phyloP scores from a whole-genome alignment of 2,888 invertebrate genomes.

The Ennomos fuscantarius region DNA sequence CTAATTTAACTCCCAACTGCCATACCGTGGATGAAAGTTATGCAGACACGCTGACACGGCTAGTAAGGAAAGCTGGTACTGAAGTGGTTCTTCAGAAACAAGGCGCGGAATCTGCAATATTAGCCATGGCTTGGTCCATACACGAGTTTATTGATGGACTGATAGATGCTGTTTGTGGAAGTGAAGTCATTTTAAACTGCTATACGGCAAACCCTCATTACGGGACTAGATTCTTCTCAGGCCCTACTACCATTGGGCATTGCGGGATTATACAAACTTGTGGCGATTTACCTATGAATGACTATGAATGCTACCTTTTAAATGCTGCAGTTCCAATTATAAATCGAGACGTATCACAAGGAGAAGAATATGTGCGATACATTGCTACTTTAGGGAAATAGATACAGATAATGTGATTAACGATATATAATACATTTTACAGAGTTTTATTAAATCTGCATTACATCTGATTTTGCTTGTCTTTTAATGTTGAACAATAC shows the following conservation, averaged over 20 bases:
- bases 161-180: conserved; percentile 56
- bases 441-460: conserved; percentile 38
- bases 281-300: conserved; percentile 52
- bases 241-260: conserved; percentile 59
- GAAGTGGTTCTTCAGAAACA: conserved; percentile 59
- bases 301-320: conserved; percentile 56
- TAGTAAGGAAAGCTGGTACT: conserved; percentile 60
- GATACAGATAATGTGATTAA: neutral
- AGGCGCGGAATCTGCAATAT: conserved; percentile 55
- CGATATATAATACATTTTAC: conserved; percentile 32
- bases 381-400: conserved; percentile 39
- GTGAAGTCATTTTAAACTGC: conserved; percentile 52
- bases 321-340: conserved; percentile 50
- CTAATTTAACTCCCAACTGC: conserved; percentile 54
- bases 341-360: conserved; percentile 57
- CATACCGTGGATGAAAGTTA: conserved; percentile 47
- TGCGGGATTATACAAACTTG: conserved; percentile 56
- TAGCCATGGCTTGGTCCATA: conserved; percentile 65
- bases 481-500: neutral
- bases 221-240: conserved; percentile 66
- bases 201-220: conserved; percentile 64
- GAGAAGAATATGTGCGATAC: conserved; percentile 58
- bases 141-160: conserved; percentile 62
- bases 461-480: conserved; percentile 10
- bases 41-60: conserved; percentile 60